Percentiles rank a stretch among this genome's conserved stretches.
Conservation (phyloP, 2,888 invertebrate genomes). For the Megalurothrips usitatus region DNA sequence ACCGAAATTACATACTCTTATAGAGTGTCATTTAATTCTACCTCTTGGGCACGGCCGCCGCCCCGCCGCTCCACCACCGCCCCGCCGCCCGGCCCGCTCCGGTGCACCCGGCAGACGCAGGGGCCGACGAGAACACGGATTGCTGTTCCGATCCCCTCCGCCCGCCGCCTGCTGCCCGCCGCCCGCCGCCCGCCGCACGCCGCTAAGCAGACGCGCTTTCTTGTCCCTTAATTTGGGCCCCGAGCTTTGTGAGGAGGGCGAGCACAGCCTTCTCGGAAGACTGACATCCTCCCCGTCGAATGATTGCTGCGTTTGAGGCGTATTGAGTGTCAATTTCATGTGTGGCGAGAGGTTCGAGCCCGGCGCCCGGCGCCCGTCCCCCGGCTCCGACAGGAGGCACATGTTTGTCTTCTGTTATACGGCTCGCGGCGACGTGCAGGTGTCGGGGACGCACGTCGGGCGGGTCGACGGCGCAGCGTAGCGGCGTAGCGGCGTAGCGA, state of each 20-base stretch:
- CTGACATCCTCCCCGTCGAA: neutral
- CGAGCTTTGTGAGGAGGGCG: no score
- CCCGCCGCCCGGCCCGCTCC: neutral
- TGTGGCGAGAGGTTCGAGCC: neutral
- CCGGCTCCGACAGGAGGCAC: neutral
- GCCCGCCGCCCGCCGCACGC: neutral
- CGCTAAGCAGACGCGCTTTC: neutral
- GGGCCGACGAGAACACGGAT: neutral
- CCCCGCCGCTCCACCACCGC: neutral
- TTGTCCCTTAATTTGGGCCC: no score
- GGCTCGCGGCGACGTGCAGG: no score
- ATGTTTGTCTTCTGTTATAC: neutral
- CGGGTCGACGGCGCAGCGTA: no score
- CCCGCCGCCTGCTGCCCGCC: neutral
- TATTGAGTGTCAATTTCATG: neutral
- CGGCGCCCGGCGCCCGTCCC: neutral
- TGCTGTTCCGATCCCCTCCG: neutral
- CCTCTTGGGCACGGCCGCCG: neutral
- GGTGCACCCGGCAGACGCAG: neutral
- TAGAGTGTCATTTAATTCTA: constrained; percentile 19
- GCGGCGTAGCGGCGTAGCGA: no score
- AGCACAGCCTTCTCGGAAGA: no score
- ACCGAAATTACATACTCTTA: constrained; percentile 18
- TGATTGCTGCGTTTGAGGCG: neutral
- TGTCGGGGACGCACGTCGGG: no score